These are phyloP conservation scores for Acridotheres tristis DNA, from an alignment of 2,797 vertebrate genomes.

Conservation along the genomic window DNA sequence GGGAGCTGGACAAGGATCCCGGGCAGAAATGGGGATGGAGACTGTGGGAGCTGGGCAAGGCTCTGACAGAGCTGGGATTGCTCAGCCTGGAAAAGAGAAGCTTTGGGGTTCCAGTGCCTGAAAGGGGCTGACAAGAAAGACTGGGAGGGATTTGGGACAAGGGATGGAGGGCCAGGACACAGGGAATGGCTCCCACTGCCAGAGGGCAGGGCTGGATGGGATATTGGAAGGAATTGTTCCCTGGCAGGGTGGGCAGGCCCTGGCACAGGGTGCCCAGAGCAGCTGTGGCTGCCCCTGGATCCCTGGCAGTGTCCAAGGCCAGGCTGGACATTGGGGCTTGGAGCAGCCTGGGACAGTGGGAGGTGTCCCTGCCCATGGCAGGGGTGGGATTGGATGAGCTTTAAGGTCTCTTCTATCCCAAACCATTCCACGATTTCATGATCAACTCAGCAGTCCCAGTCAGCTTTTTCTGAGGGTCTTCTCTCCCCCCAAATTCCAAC, in stretches of 20 bases:
- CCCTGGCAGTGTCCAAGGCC: not conserved
- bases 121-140: not conserved
- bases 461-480: not conserved
- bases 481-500: not conserved
- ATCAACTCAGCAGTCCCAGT: not conserved
- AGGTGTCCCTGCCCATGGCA: not conserved
- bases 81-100: not conserved
- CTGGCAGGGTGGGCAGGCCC: not conserved
- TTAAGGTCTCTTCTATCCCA: accelerated
- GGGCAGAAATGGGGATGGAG: not conserved
- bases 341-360: not conserved
- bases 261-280: not conserved
- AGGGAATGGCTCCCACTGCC: not conserved
- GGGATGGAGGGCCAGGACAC: not conserved
- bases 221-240: not conserved
- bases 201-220: not conserved
- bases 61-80: not conserved
- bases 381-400: accelerated
- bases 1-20: not conserved
- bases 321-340: not conserved
- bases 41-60: accelerated
- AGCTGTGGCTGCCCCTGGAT: not conserved
- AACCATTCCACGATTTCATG: accelerated
- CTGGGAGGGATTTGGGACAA: not conserved
- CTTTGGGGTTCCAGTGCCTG: not conserved